Evolutionary conservation across 2,113 vertebrate species (phyloP), one percentile per base, ranked within the genome.

Genomic region (Pao palembangensis): DNA sequence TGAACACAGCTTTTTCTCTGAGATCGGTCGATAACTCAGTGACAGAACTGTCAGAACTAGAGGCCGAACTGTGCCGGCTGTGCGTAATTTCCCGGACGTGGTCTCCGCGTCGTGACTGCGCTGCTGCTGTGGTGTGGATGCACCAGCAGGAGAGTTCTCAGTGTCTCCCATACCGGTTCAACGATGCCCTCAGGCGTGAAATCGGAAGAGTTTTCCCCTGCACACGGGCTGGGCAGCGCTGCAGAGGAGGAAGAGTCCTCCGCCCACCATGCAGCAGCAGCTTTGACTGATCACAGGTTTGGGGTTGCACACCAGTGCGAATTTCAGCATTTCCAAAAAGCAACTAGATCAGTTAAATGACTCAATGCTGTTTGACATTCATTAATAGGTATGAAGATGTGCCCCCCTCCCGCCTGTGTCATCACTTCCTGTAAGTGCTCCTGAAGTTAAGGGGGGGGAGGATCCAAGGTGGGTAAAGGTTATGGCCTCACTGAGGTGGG

Each of bases 51-150:
- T n/a, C 11, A 7, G 16, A 62, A 54, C n/a, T n/a, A n/a, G 65
- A 17, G 67, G 78, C 71, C 17, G 70, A 80, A 61, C 61, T 4
- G n/a, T n/a, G n/a, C n/a, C n/a, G n/a, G 64, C 61, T 23, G 3
- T 20, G 60, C 16, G 31, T 62, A 61, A 88, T 89, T 89, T 87
- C 85, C 86, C 59, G 58, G 67, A 75, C 47, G 48, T 41, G 14
- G 42, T 50, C 13, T 8, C 23, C 41, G 70, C 31, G 75, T 83
- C 64, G 71, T 85, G 87, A 87, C 85, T 84, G 61, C 5, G 64
- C 21, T 66, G 73, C n/a, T 28, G 76, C 47, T 57, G 54, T 57
- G 54, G 38, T 56, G 72, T 82, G 75, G 77, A 74, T 66, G 63
- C 64, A n/a, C n/a, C n/a, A n/a, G n/a, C n/a, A n/a, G n/a, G n/a